Conservation (phyloP, 1,140 invertebrate genomes). For the Pectinophora gossypiella region DNA sequence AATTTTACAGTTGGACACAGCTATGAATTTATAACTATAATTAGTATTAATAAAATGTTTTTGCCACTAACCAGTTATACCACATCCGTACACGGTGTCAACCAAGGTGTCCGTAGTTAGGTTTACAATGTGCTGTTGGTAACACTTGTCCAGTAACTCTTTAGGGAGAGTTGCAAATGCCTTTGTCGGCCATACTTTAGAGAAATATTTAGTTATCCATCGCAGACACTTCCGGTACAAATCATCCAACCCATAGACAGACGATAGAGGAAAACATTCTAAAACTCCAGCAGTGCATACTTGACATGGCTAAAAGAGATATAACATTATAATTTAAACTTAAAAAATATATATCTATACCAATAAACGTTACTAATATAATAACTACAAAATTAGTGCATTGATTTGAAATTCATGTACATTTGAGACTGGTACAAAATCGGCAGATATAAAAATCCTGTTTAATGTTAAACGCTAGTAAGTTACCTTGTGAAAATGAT, state of each 20-base stretch:
- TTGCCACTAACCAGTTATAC: slow-evolving; percentile 38
- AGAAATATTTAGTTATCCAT: slow-evolving; percentile 91
- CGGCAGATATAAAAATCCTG: no score
- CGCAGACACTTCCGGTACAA: slow-evolving; percentile 88
- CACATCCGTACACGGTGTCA: slow-evolving; percentile 59
- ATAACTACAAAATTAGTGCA: no score
- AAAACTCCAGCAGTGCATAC: slow-evolving; percentile 86
- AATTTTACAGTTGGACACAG: no score
- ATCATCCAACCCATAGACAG: slow-evolving; percentile 91
- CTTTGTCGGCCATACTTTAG: slow-evolving; percentile 90
- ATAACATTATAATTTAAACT: no score
- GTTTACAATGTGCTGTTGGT: slow-evolving; percentile 86
- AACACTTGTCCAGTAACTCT: slow-evolving; percentile 88
- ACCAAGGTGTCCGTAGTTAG: slow-evolving; percentile 72
- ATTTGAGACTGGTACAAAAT: no score
- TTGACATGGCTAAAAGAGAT: slow-evolving; percentile 82
- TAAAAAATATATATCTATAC: no score
- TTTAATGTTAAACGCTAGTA: not conserved
- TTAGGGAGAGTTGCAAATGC: slow-evolving; percentile 87
- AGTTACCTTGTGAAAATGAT: slow-evolving; percentile 90
- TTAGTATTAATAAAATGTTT: not conserved
- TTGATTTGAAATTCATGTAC: no score
- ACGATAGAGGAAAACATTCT: slow-evolving; percentile 88
- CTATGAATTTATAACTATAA: no score
- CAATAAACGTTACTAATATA: no score